Evolutionary conservation across 1,140 invertebrate species (phyloP).

Genomic region (Macrobrachium rosenbergii): DNA sequence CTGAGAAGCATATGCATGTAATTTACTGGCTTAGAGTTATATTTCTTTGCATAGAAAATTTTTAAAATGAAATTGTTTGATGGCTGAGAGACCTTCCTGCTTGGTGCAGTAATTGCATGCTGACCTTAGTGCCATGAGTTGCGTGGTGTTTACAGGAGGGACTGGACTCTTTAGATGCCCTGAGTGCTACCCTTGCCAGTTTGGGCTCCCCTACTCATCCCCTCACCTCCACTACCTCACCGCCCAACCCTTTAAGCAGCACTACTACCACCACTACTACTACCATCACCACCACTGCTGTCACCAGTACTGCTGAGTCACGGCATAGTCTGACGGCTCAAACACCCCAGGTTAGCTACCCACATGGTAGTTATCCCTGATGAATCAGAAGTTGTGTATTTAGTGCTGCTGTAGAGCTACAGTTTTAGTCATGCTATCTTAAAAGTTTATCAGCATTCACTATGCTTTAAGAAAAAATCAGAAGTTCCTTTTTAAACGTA

Average conservation of each 20-base stretch:
- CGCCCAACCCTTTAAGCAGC: slow-evolving; percentile 41
- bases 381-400: slow-evolving; percentile 31
- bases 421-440: too few relatives aligned
- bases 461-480: too few relatives aligned
- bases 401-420: not conserved
- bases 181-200: slow-evolving; percentile 59
- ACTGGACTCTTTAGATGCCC: slow-evolving; percentile 59
- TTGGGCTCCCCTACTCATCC: slow-evolving; percentile 56
- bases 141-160: slow-evolving; percentile 60
- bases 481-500: too few relatives aligned
- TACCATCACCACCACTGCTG: slow-evolving; percentile 56
- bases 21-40: too few relatives aligned
- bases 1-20: too few relatives aligned
- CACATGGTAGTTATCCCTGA: slow-evolving; percentile 45
- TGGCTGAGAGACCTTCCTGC: slow-evolving; percentile 33
- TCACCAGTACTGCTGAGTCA: slow-evolving; percentile 57
- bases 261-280: slow-evolving; percentile 49
- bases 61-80: not conserved
- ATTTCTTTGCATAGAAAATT: too few relatives aligned
- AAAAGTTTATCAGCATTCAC: too few relatives aligned
- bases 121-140: slow-evolving; percentile 47
- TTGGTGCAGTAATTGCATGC: slow-evolving; percentile 33
- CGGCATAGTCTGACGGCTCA: slow-evolving; percentile 55
- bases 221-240: slow-evolving; percentile 50
- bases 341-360: slow-evolving; percentile 60